These are phyloP conservation scores for Equus quagga DNA, from an alignment of 2,113 vertebrate species.

Conservation along the genomic window DNA sequence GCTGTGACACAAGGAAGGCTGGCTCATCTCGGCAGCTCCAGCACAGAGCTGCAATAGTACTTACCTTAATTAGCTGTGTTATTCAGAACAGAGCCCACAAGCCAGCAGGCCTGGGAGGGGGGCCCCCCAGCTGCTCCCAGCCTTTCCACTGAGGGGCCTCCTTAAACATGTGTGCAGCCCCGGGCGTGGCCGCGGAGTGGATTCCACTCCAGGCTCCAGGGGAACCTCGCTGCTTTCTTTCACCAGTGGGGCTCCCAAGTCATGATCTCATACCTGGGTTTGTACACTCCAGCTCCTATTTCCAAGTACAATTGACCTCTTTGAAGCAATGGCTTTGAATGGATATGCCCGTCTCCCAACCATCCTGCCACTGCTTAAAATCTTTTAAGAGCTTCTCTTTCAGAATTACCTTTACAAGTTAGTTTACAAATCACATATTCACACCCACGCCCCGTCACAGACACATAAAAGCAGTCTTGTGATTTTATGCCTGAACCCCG, in stretches of 20 bases:
- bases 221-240: not conserved
- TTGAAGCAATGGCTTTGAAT: not conserved
- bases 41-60: conserved; percentile 41
- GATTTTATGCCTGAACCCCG: conserved; percentile 9
- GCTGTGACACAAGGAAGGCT: conserved; percentile 73
- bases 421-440: not conserved
- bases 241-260: not conserved
- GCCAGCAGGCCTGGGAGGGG: not conserved
- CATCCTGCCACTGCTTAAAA: not conserved
- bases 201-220: not conserved
- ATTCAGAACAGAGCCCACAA: conserved; percentile 66
- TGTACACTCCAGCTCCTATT: not conserved
- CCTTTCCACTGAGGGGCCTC: not conserved
- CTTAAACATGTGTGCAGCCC: not conserved
- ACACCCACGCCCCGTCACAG: not conserved
- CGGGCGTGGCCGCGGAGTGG: not conserved
- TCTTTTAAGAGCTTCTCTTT: not conserved
- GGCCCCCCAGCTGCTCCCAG: not conserved
- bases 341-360: not conserved
- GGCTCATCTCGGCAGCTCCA: conserved; percentile 33
- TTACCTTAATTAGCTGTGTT: conserved; percentile 83
- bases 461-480: conserved; percentile 1
- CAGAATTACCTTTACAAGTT: not conserved
- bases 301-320: not conserved
- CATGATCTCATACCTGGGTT: not conserved